Percentiles rank a stretch among this genome's conserved stretches.
phyloP scores from a whole-genome alignment of 1,140 invertebrate species.

The Drosophila paulistorum region DNA sequence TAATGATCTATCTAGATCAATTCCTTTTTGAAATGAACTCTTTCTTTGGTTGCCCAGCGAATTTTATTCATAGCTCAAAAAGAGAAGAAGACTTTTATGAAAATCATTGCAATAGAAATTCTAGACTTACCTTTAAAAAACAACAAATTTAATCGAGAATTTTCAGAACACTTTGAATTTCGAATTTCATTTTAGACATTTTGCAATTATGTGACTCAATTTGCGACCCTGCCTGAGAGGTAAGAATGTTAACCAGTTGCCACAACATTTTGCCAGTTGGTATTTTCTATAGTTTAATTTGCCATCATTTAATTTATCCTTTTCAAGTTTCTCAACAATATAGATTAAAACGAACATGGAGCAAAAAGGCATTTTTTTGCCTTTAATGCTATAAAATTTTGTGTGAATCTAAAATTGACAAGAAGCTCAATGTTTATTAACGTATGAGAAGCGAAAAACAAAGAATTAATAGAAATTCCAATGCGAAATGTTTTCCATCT shows the following conservation, averaged over 20 bases:
- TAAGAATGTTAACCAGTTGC: not conserved
- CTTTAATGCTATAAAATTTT: conserved; percentile 13
- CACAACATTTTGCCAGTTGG: not conserved
- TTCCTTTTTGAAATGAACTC: too few species aligned
- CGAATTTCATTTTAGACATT: not conserved
- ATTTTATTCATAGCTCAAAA: too few species aligned
- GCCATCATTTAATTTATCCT: too few species aligned
- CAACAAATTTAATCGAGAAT: not conserved
- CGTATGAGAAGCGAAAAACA: not conserved
- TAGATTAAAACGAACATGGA: conserved; percentile 56
- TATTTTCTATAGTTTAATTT: not conserved
- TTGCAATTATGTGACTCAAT: not conserved
- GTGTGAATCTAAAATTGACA: conserved; percentile 3
- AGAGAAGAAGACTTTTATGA: too few species aligned
- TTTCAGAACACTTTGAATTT: not conserved
- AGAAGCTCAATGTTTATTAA: not conserved
- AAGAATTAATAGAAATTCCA: not conserved
- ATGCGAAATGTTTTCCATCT: not conserved
- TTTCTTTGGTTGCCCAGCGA: too few species aligned
- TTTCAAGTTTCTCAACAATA: conserved; percentile 38
- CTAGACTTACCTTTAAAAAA: not conserved
- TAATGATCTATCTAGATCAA: too few species aligned
- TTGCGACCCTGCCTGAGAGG: not conserved
- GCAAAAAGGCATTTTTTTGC: conserved; percentile 50
- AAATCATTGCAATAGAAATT: not conserved